Conservation (phyloP, 2,888 invertebrate genomes). For the Poecilobothrus nobilitatus region DNA sequence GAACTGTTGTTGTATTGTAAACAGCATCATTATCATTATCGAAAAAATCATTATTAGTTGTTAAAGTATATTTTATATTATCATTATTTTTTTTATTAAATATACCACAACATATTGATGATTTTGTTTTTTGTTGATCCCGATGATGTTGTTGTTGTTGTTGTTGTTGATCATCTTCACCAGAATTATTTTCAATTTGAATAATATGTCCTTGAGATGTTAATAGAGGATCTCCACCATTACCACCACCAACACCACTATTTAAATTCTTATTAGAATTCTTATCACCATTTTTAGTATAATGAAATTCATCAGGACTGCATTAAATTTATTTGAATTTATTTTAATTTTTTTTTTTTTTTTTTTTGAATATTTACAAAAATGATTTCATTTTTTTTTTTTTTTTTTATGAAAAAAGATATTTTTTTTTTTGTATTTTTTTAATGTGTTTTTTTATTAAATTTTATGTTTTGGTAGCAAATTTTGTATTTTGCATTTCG, state of each 20-base stretch:
- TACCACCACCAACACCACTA: background rate
- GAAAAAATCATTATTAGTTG: conserved; percentile 34
- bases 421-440: too few species aligned
- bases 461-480: too few species aligned
- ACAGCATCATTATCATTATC: conserved; percentile 23
- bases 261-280: background rate
- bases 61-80: conserved; percentile 40
- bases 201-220: background rate
- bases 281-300: background rate
- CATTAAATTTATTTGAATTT: background rate
- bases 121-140: conserved; percentile 19
- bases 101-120: conserved; percentile 20
- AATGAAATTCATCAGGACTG: background rate
- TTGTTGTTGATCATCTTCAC: conserved; percentile 22
- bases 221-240: background rate
- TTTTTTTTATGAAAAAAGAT: too few species aligned
- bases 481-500: too few species aligned
- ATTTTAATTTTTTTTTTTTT: background rate
- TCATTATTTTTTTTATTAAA: conserved; percentile 26
- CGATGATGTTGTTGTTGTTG: conserved; percentile 15
- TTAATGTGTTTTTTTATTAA: too few species aligned
- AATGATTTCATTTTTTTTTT: too few species aligned
- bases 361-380: too few species aligned
- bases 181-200: background rate
- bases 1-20: conserved; percentile 40